Percentiles rank a stretch among this genome's conserved stretches.
Conservation (phyloP, 2,113 vertebrate genomes). For the Lophura nycthemera region DNA sequence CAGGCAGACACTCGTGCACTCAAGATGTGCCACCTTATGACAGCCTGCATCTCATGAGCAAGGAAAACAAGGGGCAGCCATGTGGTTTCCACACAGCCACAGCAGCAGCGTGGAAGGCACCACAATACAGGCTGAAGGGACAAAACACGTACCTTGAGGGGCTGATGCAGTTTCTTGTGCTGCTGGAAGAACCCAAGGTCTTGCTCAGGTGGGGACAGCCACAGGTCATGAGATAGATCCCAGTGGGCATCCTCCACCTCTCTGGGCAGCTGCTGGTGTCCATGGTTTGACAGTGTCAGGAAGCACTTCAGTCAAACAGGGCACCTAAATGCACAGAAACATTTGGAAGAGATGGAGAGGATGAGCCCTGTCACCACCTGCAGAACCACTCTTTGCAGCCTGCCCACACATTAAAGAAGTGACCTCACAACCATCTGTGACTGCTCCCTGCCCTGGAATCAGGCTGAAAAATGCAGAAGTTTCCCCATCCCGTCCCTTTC, state of each 20-base stretch:
- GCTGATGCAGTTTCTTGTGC: background rate
- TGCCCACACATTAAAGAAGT: background rate
- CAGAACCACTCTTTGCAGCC: background rate
- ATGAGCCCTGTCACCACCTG: background rate
- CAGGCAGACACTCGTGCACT: background rate
- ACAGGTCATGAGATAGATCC: background rate
- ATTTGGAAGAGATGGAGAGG: background rate
- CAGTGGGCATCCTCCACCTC: background rate
- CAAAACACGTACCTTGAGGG: background rate
- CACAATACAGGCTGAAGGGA: background rate
- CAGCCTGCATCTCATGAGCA: background rate
- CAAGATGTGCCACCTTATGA: background rate
- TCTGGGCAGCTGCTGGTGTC: fast-evolving
- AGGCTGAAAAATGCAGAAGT: background rate
- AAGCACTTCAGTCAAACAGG: background rate
- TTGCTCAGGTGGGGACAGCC: background rate
- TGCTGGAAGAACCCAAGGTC: background rate
- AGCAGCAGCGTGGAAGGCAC: background rate
- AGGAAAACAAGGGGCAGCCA: background rate
- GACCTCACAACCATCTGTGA: background rate
- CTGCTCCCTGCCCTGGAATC: conserved; percentile 27
- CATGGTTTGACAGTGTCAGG: background rate
- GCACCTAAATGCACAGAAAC: background rate
- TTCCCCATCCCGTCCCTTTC: background rate
- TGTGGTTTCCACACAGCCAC: background rate